Percentiles rank a stretch among this genome's conserved stretches.
Conservation (phyloP, 2,113 vertebrate species). For the Petrocephalus microphthalmus region DNA sequence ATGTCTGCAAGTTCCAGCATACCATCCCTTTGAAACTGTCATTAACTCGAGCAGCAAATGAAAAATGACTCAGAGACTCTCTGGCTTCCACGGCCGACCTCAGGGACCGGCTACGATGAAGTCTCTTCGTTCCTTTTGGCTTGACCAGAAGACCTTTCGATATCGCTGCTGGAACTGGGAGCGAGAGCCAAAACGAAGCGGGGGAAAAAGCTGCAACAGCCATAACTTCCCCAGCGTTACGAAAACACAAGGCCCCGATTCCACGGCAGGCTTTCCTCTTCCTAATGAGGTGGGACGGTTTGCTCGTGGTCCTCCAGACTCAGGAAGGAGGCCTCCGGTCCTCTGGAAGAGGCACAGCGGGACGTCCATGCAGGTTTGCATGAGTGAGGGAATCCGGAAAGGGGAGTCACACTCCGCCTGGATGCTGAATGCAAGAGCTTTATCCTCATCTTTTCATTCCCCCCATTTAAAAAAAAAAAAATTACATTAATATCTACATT, state of each 20-base stretch:
- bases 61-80: conserved; percentile 79
- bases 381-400: not conserved
- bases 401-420: not conserved
- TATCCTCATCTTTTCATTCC: not conserved
- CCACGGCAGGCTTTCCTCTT: conserved; percentile 58
- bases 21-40: conserved; percentile 71
- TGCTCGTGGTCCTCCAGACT: not conserved
- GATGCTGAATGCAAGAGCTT: not conserved
- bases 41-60: conserved; percentile 76
- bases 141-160: conserved; percentile 71
- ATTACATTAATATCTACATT: not conserved
- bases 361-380: not conserved
- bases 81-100: conserved; percentile 74
- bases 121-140: conserved; percentile 61
- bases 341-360: not conserved
- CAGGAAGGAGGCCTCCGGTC: not conserved
- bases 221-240: conserved; percentile 44
- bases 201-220: conserved; percentile 38
- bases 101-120: conserved; percentile 79
- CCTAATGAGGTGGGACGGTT: conserved; percentile 48
- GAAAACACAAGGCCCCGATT: conserved; percentile 55
- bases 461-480: not conserved
- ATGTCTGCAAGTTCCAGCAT: conserved; percentile 69
- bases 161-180: conserved; percentile 64
- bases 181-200: conserved; percentile 19